Base-by-base conservation (phyloP, 1,140 invertebrate species). In the Luehdorfia chinensis region DNA sequence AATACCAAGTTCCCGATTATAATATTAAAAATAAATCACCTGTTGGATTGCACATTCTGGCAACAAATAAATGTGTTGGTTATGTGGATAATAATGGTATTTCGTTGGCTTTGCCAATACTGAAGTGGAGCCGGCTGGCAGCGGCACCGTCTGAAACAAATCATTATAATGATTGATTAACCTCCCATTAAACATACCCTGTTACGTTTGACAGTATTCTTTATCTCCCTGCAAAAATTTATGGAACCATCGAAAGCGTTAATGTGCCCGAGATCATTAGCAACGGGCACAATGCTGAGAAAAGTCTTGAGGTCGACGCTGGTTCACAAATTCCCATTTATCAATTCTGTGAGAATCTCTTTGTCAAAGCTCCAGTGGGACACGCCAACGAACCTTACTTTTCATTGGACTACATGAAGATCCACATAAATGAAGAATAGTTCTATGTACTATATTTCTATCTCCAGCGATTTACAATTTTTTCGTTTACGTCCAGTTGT, bases 71-170 rank as follows among this genome's bases (percentile, higher is more conserved):
- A 96, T 94, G 80, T 96, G 94, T 83, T 96, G 94, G 87, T 96
- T 96, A 87, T 96, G 95, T n/a, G 95, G 95, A 83, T 96, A 96
- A 87, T 95, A 96, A 75, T 97, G 94, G 87, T 97, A 96, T 88
- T 96, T 96, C 25, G 95, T 96, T 2, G 94, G 94, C 75, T 96
- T 96, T 14, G 91, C 90, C 15, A 92, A 75, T 27, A 92, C 91
- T n/a, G 87, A 88, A 34, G 90, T 90, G 1, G 91, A 92, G 18
- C 90, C 91, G 55, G 91, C 92, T 67, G 92, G 92, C 69, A 92
- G 84, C 60, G 92, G 90, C 58, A 93, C 89, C 54, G 92, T 93
- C 93, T 94, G 90, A 61, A 90, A 93, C 56, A 83, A 80, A 71
- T 75, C 33, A 57, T 56, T 30, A 9, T 18, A 44, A 48, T 51